These are phyloP conservation scores for Brachycybe producta DNA, from an alignment of 2,888 invertebrate genomes.

Conservation along the genomic window DNA sequence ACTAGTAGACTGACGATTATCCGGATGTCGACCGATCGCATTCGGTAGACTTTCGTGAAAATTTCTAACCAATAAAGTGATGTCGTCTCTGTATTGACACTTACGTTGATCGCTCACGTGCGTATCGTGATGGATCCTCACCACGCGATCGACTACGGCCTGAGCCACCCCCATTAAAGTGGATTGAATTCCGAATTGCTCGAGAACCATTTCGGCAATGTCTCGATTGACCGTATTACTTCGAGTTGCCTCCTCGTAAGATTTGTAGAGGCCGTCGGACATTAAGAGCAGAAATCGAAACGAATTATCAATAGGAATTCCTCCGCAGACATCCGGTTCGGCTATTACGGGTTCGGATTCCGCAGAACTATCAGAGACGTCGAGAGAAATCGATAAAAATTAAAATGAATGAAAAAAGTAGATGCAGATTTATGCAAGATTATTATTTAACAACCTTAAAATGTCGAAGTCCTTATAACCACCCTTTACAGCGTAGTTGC, in stretches of 20 bases:
- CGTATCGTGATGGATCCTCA: conserved; percentile 65
- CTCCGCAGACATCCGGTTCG: conserved; percentile 69
- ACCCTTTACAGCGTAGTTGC: conserved; percentile 75
- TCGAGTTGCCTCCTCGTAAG: conserved; percentile 62
- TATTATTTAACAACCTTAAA: conserved; percentile 36
- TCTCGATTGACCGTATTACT: conserved; percentile 69
- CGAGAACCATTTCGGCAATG: conserved; percentile 62
- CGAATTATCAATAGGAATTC: conserved; percentile 60
- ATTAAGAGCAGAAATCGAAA: conserved; percentile 70
- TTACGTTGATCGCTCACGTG: conserved; percentile 42
- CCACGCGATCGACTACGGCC: conserved; percentile 68
- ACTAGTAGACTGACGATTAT: too few relatives aligned
- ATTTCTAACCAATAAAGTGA: conserved; percentile 70
- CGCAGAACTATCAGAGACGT: conserved; percentile 36
- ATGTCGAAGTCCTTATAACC: conserved; percentile 70
- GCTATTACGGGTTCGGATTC: conserved; percentile 65
- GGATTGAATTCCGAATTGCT: conserved; percentile 61
- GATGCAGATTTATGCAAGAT: background rate
- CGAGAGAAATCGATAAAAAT: too few relatives aligned
- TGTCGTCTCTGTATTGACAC: conserved; percentile 56
- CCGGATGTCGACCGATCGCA: too few relatives aligned
- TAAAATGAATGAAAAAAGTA: background rate
- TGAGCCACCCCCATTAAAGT: conserved; percentile 71
- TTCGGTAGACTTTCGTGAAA: conserved; percentile 66
- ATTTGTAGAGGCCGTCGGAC: conserved; percentile 71